phyloP scores from a whole-genome alignment of 2,113 vertebrate genomes.

The Furnarius figulus region DNA sequence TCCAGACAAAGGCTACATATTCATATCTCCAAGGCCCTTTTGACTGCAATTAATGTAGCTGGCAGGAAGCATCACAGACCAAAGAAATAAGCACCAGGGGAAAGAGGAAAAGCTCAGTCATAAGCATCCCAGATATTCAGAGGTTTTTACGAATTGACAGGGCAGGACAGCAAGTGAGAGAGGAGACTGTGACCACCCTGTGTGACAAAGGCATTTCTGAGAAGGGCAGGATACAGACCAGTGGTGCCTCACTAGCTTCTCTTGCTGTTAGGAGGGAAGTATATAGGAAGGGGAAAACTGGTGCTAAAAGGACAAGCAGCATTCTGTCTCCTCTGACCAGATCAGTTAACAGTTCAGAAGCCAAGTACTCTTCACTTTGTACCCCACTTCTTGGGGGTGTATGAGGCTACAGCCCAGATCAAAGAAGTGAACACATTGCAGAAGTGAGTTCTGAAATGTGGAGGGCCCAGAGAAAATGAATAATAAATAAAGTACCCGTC shows the following conservation, averaged over 20 bases:
- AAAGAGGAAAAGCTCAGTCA: not conserved
- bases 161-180: not conserved
- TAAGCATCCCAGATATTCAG: not conserved
- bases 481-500: not conserved
- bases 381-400: not conserved
- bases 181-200: not conserved
- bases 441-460: not conserved
- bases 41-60: not conserved
- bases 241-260: not conserved
- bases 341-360: not conserved
- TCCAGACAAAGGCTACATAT: not conserved
- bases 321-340: not conserved
- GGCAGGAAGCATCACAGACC: not conserved
- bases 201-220: not conserved
- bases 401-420: not conserved
- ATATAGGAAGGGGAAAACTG: rapidly evolving
- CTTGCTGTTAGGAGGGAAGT: rapidly evolving
- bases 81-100: not conserved
- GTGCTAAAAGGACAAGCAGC: not conserved
- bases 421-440: not conserved
- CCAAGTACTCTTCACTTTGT: not conserved
- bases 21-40: not conserved
- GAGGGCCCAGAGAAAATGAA: not conserved
- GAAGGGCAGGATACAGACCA: not conserved
- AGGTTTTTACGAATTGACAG: not conserved